A percentile compares a stretch with the other conserved stretches of the same genome.
phyloP scores from a whole-genome alignment of 2,888 invertebrate genomes.

The Sarcophaga variegata region DNA sequence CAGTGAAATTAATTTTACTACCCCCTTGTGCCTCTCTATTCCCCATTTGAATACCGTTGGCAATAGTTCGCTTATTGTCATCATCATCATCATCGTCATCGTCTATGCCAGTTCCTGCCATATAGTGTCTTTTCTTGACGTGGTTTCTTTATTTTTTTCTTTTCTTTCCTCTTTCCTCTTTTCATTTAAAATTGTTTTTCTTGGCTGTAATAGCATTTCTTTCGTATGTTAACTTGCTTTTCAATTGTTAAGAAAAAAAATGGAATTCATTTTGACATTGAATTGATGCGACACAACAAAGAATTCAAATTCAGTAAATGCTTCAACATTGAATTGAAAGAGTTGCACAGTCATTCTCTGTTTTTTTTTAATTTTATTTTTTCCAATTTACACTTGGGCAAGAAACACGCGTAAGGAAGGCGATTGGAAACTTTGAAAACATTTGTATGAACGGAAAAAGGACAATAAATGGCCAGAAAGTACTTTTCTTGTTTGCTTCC shows the following conservation, averaged over 20 bases:
- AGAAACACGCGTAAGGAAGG: background rate
- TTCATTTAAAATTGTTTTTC: slow-evolving; percentile 22
- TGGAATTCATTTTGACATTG: slow-evolving; percentile 36
- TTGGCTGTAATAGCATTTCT: background rate
- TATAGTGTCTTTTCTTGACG: slow-evolving; percentile 18
- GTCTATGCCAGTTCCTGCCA: background rate
- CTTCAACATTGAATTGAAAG: background rate
- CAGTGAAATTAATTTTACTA: background rate
- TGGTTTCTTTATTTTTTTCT: background rate
- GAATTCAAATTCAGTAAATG: slow-evolving; percentile 25
- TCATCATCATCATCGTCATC: background rate
- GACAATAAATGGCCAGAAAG: background rate
- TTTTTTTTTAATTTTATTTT: background rate
- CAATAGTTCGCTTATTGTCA: background rate
- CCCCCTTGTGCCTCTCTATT: background rate
- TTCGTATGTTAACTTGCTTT: background rate
- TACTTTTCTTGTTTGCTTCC: background rate
- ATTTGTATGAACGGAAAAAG: background rate
- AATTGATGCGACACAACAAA: slow-evolving; percentile 42
- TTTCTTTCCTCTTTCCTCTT: background rate
- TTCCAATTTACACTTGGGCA: slow-evolving; percentile 16
- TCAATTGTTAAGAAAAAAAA: slow-evolving; percentile 22
- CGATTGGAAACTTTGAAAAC: background rate
- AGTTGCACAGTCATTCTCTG: background rate
- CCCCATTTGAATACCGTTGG: background rate